Conservation (phyloP, 2,113 vertebrate species). For the Ciconia stormi region DNA sequence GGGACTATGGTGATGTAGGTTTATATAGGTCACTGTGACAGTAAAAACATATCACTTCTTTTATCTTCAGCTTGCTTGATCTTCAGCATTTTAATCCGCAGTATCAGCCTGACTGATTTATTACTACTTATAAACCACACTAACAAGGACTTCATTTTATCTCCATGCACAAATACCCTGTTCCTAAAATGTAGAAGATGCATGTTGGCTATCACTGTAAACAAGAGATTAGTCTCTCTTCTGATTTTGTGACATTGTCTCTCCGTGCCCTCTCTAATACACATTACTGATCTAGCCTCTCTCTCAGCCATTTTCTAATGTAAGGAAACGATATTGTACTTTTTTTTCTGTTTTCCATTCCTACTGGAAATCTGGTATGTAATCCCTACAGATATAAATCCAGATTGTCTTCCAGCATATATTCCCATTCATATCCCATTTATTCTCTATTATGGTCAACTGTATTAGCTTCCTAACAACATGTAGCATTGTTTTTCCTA, state of each 20-base stretch:
- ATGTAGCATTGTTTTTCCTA: neutral
- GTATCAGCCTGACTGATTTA: constrained; percentile 4
- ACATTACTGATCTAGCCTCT: neutral
- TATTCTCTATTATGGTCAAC: neutral
- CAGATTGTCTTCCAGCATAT: neutral
- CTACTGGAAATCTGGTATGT: neutral
- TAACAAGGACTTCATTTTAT: constrained; percentile 7
- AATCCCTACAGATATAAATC: neutral
- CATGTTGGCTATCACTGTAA: neutral
- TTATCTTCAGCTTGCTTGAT: constrained; percentile 15
- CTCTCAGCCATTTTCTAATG: neutral
- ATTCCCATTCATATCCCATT: neutral
- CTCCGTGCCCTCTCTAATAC: neutral
- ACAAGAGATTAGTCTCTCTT: neutral
- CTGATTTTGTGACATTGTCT: neutral
- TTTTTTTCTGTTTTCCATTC: neutral
- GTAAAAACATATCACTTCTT: constrained; percentile 28
- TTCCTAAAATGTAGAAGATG: neutral
- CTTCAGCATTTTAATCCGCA: constrained; percentile 7
- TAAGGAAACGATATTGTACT: neutral
- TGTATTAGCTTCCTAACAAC: neutral
- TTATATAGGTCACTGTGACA: constrained; percentile 54
- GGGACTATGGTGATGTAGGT: neutral
- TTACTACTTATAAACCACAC: neutral
- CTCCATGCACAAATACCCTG: neutral